Evolutionary conservation across 2,113 vertebrate species (phyloP).

Genomic region (Odocoileus virginianus): DNA sequence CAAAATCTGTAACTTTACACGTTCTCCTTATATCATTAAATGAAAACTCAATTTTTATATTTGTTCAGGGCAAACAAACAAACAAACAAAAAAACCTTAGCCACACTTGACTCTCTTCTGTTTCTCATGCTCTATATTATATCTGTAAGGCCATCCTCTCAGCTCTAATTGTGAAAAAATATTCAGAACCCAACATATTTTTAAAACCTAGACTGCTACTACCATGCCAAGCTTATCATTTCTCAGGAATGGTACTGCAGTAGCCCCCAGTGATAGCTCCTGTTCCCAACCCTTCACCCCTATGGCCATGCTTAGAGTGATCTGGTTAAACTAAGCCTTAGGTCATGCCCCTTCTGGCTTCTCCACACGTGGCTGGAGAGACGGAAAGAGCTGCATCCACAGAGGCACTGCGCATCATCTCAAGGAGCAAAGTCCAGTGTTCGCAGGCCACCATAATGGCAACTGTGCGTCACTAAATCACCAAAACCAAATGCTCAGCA

Average conservation of each 20-base stretch:
- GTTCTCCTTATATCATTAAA: neutral
- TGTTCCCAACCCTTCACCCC: neutral
- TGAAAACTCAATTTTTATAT: neutral
- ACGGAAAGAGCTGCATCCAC: neutral
- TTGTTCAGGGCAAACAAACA: neutral
- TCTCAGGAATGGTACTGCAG: neutral
- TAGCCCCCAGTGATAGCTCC: neutral
- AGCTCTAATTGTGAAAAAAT: neutral
- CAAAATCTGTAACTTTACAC: neutral
- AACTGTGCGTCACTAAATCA: neutral
- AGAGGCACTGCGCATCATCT: neutral
- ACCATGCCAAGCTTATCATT: neutral
- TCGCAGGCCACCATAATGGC: neutral
- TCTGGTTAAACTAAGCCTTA: neutral
- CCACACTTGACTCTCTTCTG: neutral
- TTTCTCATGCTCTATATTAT: neutral
- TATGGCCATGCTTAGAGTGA: neutral
- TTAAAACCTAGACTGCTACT: neutral
- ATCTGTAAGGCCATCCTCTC: neutral
- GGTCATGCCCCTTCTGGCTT: neutral
- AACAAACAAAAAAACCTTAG: neutral
- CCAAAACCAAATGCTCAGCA: neutral
- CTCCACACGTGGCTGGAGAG: neutral
- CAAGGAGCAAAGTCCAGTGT: neutral
- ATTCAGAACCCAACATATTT: neutral